Evolutionary conservation across 2,888 invertebrate genomes (phyloP).

Genomic region (Pristionchus entomophagus): DNA sequence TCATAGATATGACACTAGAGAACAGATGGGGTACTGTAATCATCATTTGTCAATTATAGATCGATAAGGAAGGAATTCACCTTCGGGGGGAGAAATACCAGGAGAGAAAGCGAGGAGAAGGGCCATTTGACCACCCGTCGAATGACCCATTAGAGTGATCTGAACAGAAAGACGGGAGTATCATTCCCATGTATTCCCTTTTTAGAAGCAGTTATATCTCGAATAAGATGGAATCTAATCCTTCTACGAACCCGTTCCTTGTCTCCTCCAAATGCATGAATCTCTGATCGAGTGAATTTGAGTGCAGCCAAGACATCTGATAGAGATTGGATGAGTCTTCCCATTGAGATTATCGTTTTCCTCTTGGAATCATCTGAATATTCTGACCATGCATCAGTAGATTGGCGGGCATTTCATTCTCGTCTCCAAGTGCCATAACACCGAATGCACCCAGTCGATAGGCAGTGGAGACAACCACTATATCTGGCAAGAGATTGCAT

Average conservation of each 20-base stretch:
- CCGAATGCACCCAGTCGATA: conserved; percentile 36
- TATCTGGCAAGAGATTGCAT: background rate
- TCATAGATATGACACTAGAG: background rate
- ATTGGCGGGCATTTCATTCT: conserved; percentile 39
- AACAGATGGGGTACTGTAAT: conserved; percentile 2
- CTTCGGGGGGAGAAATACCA: conserved; percentile 19
- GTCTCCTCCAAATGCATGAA: conserved; percentile 40
- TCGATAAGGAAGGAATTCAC: background rate
- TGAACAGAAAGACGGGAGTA: background rate
- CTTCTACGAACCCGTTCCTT: background rate
- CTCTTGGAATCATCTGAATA: background rate
- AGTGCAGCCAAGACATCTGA: conserved; percentile 34
- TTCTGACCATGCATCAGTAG: conserved; percentile 29
- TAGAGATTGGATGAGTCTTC: background rate
- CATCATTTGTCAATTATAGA: background rate
- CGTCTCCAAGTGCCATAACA: conserved; percentile 29
- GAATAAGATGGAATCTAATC: too few species aligned
- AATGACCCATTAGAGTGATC: conserved; percentile 18
- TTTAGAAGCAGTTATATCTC: too few species aligned
- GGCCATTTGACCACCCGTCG: background rate
- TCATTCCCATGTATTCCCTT: too few species aligned
- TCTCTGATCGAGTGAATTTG: conserved; percentile 14
- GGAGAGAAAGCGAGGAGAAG: background rate
- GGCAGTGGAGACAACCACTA: conserved; percentile 4
- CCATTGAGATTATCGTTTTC: background rate